Base-by-base conservation (phyloP, 2,888 invertebrate species). In the Drosophila macrothrix region DNA sequence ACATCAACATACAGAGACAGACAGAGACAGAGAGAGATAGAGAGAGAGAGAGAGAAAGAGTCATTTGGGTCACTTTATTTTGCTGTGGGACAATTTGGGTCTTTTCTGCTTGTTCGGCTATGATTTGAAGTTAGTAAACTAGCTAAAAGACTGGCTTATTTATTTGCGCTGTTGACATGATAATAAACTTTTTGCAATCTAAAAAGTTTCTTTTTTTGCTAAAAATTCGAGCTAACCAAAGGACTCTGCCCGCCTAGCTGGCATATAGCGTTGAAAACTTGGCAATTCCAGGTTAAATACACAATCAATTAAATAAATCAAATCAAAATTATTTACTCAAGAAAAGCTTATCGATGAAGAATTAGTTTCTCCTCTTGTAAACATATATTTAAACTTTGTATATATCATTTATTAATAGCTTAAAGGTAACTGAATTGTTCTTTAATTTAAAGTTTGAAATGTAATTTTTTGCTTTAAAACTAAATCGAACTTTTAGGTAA, bases 371-470 rank as follows among this genome's bases (percentile, higher is more conserved):
- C 2, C n/a, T n/a, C 10, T 41, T n/a, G 3, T 22, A 6, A 22
- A 22, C 43, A 22, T 3, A 7, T 43, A 7, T 22, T 14, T 22
- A 3, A 43, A 12, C 33, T 35, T 35, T 46, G 0, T 14, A 6
- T 14, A 14, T 22, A 22, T 14, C 3, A 46, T 14, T 46, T 14
- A 22, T 46, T 4, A 1, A 14, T 7, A 3, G 1, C 3, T 22
- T 22, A 14, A 43, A 3, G 0, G 7, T 22, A 14, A 4, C 12
- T 22, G 14, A 6, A 22, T 22, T 46, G 46, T 4, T 22, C 0
- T 7, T 2, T 46, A 7, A 22, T 1, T 22, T 9, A 2, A 4
- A 16, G 7, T 4, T 4, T 4, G 4, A 22, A 0, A 7, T 1
- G 22, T 5, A 12, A 22, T 22, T 43, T n/a, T n/a, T n/a, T 4